Conservation (phyloP, 2,797 vertebrate species). For the Aldrovandia affinis region DNA sequence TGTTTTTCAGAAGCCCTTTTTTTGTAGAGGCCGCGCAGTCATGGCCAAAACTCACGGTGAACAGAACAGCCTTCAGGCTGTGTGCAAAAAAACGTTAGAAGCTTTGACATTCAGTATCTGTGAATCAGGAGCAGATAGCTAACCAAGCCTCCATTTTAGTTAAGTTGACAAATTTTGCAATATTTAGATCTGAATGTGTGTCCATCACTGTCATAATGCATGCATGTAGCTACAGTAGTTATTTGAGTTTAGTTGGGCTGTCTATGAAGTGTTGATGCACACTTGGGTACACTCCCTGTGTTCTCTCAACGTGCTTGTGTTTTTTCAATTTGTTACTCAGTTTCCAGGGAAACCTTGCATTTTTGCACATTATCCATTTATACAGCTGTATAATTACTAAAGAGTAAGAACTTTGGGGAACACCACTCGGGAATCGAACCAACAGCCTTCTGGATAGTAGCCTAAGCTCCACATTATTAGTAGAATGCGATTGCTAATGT, state of each 20-base stretch:
- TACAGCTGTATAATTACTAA: not conserved
- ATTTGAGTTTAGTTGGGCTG: not conserved
- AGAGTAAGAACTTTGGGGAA: not conserved
- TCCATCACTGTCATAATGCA: not conserved
- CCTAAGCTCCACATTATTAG: not conserved
- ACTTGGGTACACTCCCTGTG: not conserved
- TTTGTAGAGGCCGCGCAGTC: not conserved
- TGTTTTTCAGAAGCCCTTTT: not conserved
- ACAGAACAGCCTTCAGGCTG: constrained; percentile 2
- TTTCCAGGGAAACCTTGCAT: constrained; percentile 10
- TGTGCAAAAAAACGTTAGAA: constrained; percentile 3
- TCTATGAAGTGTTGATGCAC: not conserved
- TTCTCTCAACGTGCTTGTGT: not conserved
- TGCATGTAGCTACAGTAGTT: not conserved
- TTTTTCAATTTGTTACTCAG: not conserved
- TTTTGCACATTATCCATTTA: not conserved
- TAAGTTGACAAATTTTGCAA: not conserved
- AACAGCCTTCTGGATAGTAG: not conserved
- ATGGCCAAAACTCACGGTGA: not conserved
- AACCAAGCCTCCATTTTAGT: constrained; percentile 3
- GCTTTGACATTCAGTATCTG: not conserved
- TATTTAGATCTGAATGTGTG: constrained; percentile 1
- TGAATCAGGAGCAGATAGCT: not conserved
- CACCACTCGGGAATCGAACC: not conserved
- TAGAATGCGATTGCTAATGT: too few species aligned